These are phyloP conservation scores for Pachypsylla venusta DNA, from an alignment of 1,140 invertebrate genomes.

Conservation along the genomic window DNA sequence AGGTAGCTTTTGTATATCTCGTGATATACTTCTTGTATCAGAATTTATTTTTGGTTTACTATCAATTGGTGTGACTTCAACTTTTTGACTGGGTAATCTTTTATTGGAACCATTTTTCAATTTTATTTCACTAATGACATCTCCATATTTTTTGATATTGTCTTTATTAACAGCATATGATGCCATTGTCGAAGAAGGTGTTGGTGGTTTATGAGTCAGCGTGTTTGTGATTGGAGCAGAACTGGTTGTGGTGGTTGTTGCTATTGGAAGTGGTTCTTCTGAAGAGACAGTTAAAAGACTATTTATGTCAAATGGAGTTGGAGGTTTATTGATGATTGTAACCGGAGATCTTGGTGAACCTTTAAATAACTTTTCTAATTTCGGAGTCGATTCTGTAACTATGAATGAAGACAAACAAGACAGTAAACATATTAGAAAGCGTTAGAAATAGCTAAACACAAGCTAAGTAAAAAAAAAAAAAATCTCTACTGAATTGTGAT, in stretches of 20 bases:
- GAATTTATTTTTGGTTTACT: neutral
- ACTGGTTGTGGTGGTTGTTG: neutral
- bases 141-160: neutral
- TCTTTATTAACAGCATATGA: neutral
- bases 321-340: slow-evolving; percentile 18
- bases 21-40: neutral
- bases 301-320: neutral
- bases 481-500: no score
- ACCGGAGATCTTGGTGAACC: slow-evolving; percentile 23
- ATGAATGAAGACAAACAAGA: neutral
- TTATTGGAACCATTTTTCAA: neutral
- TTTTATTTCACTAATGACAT: neutral
- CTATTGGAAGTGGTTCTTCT: neutral
- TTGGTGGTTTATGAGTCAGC: slow-evolving; percentile 20
- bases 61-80: neutral
- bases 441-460: slow-evolving; percentile 5
- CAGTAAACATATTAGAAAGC: slow-evolving; percentile 17
- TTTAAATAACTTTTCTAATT: slow-evolving; percentile 25
- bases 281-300: neutral
- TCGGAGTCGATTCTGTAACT: slow-evolving; percentile 21
- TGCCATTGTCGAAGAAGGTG: neutral
- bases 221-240: slow-evolving; percentile 13
- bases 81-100: neutral
- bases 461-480: slow-evolving; percentile 4
- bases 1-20: neutral